Evolutionary conservation across 2,113 vertebrate genomes (phyloP), one percentile per base, ranked within the genome.

Genomic region (Microtus pennsylvanicus): DNA sequence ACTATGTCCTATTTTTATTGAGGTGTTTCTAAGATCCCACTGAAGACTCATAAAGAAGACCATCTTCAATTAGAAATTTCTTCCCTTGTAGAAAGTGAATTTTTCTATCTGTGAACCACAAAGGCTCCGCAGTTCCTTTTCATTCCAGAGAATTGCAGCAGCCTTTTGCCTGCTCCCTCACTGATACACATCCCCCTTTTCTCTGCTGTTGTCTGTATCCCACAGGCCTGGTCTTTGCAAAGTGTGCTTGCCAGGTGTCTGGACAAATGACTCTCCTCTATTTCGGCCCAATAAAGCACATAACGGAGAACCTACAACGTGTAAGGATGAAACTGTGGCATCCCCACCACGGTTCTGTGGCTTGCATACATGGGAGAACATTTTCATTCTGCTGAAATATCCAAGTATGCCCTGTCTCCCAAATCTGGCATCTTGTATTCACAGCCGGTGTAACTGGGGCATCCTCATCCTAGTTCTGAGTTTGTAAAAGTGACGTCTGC

Each of bases 21-120:
- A 4, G 45, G 11, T 72, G 26, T 67, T 77, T 93, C 86, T 91
- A 80, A 97, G 90, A 80, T 96, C 3, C 5, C 75, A 50, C 47
- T 89, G 12, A 91, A 70, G 47, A 38, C 19, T 45, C 50, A 78
- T 13, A 38, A 35, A 4, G n/a, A 61, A 82, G 70, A 24, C 38
- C 22, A 47, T 55, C 35, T 89, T 93, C 42, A n/a, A 22, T n/a
- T 24, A 91, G 91, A 26, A 52, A 55, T 50, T 65, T 65, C 58
- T 52, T 35, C n/a, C 4, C 8, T 28, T 24, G 77, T 72, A 58
- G n/a, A 70, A 85, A 80, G 50, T 91, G 61, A 80, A 28, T 58
- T 17, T 75, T 69, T 47, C 5, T 38, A 7, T 35, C 63, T 80
- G 5, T 6, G 28, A 85, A 76, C 11, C n/a, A 35, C 38, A 78